Conservation (phyloP, 1,140 invertebrate species). For the Hycleus cichorii region DNA sequence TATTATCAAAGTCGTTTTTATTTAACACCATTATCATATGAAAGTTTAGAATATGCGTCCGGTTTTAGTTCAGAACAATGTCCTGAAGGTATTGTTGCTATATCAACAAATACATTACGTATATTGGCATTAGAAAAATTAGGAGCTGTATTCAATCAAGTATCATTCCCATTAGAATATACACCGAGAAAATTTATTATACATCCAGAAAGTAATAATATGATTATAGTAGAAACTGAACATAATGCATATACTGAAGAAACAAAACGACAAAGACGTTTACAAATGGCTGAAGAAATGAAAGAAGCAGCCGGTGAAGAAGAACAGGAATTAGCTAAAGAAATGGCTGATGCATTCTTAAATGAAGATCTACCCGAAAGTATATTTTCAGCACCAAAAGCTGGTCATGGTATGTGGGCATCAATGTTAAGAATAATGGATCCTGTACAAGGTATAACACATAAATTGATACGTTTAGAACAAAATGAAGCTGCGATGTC, state of each 20-base stretch:
- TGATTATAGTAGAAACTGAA: constrained; percentile 93
- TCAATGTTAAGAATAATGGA: constrained; percentile 88
- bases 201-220: constrained; percentile 86
- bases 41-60: constrained; percentile 94
- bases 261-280: constrained; percentile 85
- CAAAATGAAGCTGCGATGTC: constrained; percentile 93
- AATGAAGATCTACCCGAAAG: constrained; percentile 91
- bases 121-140: constrained; percentile 98
- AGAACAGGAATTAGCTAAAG: constrained; percentile 88
- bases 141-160: constrained; percentile 96
- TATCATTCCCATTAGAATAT: constrained; percentile 81
- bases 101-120: constrained; percentile 93
- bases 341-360: constrained; percentile 95
- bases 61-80: constrained; percentile 99
- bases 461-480: constrained; percentile 75
- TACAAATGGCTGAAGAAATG: constrained; percentile 86
- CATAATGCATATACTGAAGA: constrained; percentile 98
- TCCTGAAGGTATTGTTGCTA: constrained; percentile 96
- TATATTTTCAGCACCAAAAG: constrained; percentile 92
- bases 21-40: constrained; percentile 92
- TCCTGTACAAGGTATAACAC: constrained; percentile 72
- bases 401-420: constrained; percentile 95
- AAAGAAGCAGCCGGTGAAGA: constrained; percentile 91
- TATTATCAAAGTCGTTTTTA: constrained; percentile 97
- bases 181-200: constrained; percentile 95